Evolutionary conservation across 2,888 invertebrate species (phyloP).

Genomic region (Hylaea fasciaria): DNA sequence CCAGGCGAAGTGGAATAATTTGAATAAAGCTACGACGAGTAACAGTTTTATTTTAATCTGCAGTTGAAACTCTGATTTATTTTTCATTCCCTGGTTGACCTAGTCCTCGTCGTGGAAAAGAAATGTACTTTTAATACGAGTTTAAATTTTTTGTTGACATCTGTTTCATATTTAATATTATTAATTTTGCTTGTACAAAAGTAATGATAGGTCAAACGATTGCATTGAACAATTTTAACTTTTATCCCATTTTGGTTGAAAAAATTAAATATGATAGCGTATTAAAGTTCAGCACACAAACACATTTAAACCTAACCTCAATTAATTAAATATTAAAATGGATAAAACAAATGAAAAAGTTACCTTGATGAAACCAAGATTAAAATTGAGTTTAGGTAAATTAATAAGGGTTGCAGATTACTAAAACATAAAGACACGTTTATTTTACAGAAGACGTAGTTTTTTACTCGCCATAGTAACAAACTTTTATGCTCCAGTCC

Average conservation of each 20-base stretch:
- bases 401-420: too few relatives aligned
- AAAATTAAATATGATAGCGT: too few relatives aligned
- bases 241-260: neutral
- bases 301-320: too few relatives aligned
- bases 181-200: neutral
- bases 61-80: conserved; percentile 37
- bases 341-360: too few relatives aligned
- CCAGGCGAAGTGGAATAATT: conserved; percentile 58
- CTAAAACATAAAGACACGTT: too few relatives aligned
- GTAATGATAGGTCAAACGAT: too few relatives aligned
- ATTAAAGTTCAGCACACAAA: too few relatives aligned
- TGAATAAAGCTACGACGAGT: conserved; percentile 45
- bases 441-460: too few relatives aligned
- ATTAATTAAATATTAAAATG: too few relatives aligned
- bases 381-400: too few relatives aligned
- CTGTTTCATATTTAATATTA: conserved; percentile 23
- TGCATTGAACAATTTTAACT: neutral
- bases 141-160: conserved; percentile 23
- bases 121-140: conserved; percentile 19
- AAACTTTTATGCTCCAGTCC: conserved; percentile 18
- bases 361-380: too few relatives aligned
- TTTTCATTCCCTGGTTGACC: conserved; percentile 38
- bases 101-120: conserved; percentile 27
- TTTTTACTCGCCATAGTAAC: too few relatives aligned
- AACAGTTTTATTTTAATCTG: conserved; percentile 49